Conservation (phyloP, 2,797 vertebrate genomes). For the Astyanax mexicanus region DNA sequence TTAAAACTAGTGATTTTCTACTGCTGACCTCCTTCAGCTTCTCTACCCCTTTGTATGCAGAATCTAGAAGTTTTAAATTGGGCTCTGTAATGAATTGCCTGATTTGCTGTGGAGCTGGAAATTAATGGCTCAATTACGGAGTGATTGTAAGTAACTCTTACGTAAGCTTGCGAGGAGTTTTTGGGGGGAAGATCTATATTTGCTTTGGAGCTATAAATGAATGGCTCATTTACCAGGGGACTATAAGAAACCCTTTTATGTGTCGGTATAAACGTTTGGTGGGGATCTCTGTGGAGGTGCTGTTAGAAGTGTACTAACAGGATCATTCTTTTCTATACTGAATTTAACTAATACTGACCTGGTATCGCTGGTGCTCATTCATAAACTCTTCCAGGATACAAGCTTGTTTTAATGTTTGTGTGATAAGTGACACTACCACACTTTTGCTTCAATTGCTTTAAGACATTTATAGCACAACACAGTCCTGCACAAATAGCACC, state of each 20-base stretch:
- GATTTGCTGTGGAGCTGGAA: conserved; percentile 48
- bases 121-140: conserved; percentile 46
- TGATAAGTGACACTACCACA: too few relatives aligned
- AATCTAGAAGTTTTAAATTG: conserved; percentile 40
- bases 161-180: conserved; percentile 15
- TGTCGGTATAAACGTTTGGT: conserved; percentile 2
- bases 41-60: background rate
- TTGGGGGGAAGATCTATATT: background rate
- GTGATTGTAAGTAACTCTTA: conserved; percentile 32
- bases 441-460: too few relatives aligned
- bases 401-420: too few relatives aligned
- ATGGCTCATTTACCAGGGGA: background rate
- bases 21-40: background rate
- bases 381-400: too few relatives aligned
- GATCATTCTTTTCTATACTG: too few relatives aligned
- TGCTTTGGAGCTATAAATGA: background rate
- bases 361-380: too few relatives aligned
- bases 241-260: background rate
- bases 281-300: too few relatives aligned
- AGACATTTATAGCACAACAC: too few relatives aligned
- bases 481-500: too few relatives aligned
- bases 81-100: conserved; percentile 39
- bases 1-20: conserved; percentile 1
- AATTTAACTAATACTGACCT: too few relatives aligned
- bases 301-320: too few relatives aligned